Evolutionary conservation across 2,888 invertebrate genomes (phyloP), one percentile per base, ranked within the genome.

Genomic region (Heliconius ethilla): DNA sequence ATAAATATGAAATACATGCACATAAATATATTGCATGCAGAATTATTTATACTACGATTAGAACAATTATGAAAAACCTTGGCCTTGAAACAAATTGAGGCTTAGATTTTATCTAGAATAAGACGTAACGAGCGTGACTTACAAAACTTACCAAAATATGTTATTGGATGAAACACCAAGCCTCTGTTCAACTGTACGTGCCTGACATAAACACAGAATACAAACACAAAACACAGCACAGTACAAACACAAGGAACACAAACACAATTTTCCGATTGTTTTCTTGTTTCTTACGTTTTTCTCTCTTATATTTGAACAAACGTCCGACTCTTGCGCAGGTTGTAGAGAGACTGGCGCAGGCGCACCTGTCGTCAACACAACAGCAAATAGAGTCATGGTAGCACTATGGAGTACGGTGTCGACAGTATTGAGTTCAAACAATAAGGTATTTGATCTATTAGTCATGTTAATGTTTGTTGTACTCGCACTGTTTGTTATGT

Each of bases 271-370:
- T 75, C 76, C 81, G 77, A 77, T 80, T 78, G 80, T 69, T 69
- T 69, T 69, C 25, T 69, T 25, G 69, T 69, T 69, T 77, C 81
- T 82, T 82, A 81, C 74, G 77, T 77, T 73, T 80, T 76, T 76
- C 78, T 81, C 70, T 45, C 11, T 51, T 40, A n/a, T 15, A 22
- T 62, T 77, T 78, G 81, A 78, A 78, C 85, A 86, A 84, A 84
- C 92, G 87, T 83, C 87, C 89, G 82, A 84, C 90, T 90, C 90
- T 80, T 78, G 90, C 93, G 92, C 92, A 88, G 81, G 89, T 84
- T 86, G 79, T 80, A 76, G 84, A 84, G 87, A 85, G 90, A 93
- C 93, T 93, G 92, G 79, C 79, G 81, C 81, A 75, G 55, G 75
- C 78, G 75, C 83, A 82, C 83, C 83, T 83, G 83, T 80, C 81